These are phyloP conservation scores for Pomatostomus ruficeps DNA, from an alignment of 2,113 vertebrate genomes.

Conservation along the genomic window DNA sequence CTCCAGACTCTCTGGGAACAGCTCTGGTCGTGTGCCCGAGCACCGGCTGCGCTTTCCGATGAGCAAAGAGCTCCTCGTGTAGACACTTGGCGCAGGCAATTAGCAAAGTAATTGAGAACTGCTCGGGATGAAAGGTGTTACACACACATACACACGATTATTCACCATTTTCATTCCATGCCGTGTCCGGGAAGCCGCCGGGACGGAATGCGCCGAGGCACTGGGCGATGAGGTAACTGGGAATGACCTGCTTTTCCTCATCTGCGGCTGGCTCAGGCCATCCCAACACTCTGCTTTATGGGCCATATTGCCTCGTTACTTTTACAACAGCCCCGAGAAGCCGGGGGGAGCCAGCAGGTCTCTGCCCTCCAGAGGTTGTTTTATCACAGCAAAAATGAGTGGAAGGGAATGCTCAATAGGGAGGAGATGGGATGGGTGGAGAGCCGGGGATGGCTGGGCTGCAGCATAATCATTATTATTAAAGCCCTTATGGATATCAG, in stretches of 20 bases:
- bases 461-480: slow-evolving; percentile 56
- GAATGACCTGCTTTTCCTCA: slow-evolving; percentile 61
- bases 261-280: slow-evolving; percentile 55
- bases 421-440: slow-evolving; percentile 59
- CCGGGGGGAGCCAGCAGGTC: slow-evolving; percentile 37
- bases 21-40: not conserved
- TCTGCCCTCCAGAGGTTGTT: slow-evolving; percentile 51
- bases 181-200: slow-evolving; percentile 48
- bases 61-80: slow-evolving; percentile 10
- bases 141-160: not conserved
- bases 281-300: slow-evolving; percentile 39
- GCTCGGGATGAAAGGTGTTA: slow-evolving; percentile 53
- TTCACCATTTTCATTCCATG: slow-evolving; percentile 55
- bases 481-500: slow-evolving; percentile 30
- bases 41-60: not conserved
- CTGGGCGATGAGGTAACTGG: slow-evolving; percentile 42
- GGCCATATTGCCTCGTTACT: slow-evolving; percentile 43
- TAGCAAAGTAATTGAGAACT: slow-evolving; percentile 56
- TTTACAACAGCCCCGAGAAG: slow-evolving; percentile 40
- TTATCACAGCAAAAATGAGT: slow-evolving; percentile 51
- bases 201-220: slow-evolving; percentile 35
- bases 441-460: slow-evolving; percentile 23
- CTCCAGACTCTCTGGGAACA: not conserved
- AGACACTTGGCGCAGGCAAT: slow-evolving; percentile 39
- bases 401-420: slow-evolving; percentile 49